Conservation (phyloP, 1,140 invertebrate species). For the Drosophila melanica region DNA sequence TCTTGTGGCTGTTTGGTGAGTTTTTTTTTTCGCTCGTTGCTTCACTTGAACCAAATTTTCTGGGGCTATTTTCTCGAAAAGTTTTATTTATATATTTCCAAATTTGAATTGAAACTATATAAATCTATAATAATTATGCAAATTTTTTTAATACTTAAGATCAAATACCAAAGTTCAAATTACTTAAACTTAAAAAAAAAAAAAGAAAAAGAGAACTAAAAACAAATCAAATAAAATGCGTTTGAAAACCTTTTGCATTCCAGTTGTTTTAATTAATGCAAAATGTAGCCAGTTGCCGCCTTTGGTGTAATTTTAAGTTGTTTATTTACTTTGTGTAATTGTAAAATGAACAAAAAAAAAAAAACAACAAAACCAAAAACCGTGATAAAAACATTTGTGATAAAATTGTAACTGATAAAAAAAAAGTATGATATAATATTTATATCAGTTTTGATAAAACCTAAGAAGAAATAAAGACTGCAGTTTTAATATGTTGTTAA, state of each 20-base stretch:
- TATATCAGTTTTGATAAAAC: conserved; percentile 61
- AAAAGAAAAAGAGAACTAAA: conserved; percentile 32
- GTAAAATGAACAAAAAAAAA: conserved; percentile 36
- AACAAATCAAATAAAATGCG: conserved; percentile 63
- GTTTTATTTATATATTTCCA: conserved; percentile 23
- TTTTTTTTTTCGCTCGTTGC: conserved; percentile 33
- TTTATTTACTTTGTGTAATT: conserved; percentile 58
- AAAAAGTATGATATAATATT: conserved; percentile 24
- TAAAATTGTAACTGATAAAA: conserved; percentile 52
- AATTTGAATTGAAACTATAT: conserved; percentile 21
- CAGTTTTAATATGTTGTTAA: conserved; percentile 74
- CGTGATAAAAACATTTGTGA: conserved; percentile 51
- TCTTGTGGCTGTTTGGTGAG: conserved; percentile 19
- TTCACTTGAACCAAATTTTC: conserved; percentile 11
- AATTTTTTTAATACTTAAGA: conserved; percentile 39
- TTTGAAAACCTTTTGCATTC: conserved; percentile 79
- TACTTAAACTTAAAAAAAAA: conserved; percentile 15
- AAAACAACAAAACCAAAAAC: conserved; percentile 27
- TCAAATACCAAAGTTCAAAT: conserved; percentile 20
- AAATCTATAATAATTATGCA: conserved; percentile 24
- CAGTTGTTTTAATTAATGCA: conserved; percentile 81
- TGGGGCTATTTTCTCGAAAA: conserved; percentile 7
- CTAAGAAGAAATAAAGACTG: conserved; percentile 79
- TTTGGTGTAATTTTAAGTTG: conserved; percentile 70
- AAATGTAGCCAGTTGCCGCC: conserved; percentile 72